phyloP scores from a whole-genome alignment of 1,140 invertebrate genomes.

The Drosophila repletoides region DNA sequence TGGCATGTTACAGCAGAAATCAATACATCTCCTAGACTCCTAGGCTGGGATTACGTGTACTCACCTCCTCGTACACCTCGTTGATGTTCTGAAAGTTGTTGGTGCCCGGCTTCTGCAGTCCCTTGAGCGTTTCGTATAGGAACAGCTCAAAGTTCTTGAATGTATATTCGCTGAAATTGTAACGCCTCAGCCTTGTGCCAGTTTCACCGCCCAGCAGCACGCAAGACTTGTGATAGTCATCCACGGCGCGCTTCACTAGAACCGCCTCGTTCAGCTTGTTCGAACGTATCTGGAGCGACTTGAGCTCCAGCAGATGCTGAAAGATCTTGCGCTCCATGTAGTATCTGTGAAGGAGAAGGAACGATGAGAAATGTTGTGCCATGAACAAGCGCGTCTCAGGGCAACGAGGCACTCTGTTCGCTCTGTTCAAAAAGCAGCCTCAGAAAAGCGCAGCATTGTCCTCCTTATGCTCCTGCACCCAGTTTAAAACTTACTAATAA shows the following conservation, averaged over 20 bases:
- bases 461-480: too few relatives aligned
- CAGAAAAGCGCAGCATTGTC: constrained; percentile 31
- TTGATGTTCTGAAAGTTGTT: constrained; percentile 83
- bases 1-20: too few relatives aligned
- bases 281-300: constrained; percentile 94
- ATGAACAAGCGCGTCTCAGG: neutral
- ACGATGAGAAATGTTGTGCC: neutral
- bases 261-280: constrained; percentile 94
- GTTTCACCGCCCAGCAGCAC: constrained; percentile 86
- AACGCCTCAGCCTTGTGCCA: constrained; percentile 83
- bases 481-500: too few relatives aligned
- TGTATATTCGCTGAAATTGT: constrained; percentile 88
- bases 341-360: constrained; percentile 85
- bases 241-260: constrained; percentile 92
- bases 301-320: constrained; percentile 95
- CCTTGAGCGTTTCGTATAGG: constrained; percentile 93
- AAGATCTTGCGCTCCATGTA: constrained; percentile 96
- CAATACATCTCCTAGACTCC: too few relatives aligned
- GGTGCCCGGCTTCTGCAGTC: constrained; percentile 88
- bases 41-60: constrained; percentile 17
- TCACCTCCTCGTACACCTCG: constrained; percentile 82
- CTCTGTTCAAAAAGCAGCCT: constrained; percentile 28
- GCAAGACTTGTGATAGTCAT: constrained; percentile 91
- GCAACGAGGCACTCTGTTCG: too few relatives aligned
- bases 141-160: constrained; percentile 96